phyloP scores from a whole-genome alignment of 2,113 vertebrate genomes.

The Isurus oxyrinchus region DNA sequence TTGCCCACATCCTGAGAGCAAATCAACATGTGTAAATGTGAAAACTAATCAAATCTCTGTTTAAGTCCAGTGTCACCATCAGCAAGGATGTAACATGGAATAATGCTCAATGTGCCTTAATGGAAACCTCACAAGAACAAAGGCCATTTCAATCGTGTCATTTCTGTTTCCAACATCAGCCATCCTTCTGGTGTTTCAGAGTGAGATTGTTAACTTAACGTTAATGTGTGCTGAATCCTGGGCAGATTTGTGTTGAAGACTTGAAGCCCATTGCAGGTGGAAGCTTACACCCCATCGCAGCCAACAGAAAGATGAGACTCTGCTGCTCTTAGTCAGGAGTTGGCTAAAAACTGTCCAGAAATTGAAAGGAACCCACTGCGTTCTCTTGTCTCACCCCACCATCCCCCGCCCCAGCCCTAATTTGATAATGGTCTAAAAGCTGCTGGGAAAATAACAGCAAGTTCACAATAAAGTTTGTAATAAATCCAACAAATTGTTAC shows the following conservation, averaged over 20 bases:
- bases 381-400: not conserved
- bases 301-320: not conserved
- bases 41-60: not conserved
- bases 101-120: not conserved
- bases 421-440: too few relatives aligned
- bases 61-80: not conserved
- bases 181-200: not conserved
- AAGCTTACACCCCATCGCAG: not conserved
- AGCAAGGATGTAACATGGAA: not conserved
- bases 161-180: not conserved
- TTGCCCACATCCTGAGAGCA: not conserved
- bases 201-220: not conserved
- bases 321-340: not conserved
- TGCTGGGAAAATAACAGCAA: not conserved
- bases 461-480: not conserved
- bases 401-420: too few relatives aligned
- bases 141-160: not conserved
- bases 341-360: not conserved
- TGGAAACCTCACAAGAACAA: not conserved
- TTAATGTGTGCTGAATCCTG: not conserved
- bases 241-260: not conserved
- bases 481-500: not conserved
- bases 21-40: not conserved
- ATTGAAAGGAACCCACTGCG: not conserved
- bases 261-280: not conserved